Percentiles rank a stretch among this genome's conserved stretches.
These are phyloP conservation scores for Numida meleagris DNA, from an alignment of 2,113 vertebrate species.

Conservation along the genomic window DNA sequence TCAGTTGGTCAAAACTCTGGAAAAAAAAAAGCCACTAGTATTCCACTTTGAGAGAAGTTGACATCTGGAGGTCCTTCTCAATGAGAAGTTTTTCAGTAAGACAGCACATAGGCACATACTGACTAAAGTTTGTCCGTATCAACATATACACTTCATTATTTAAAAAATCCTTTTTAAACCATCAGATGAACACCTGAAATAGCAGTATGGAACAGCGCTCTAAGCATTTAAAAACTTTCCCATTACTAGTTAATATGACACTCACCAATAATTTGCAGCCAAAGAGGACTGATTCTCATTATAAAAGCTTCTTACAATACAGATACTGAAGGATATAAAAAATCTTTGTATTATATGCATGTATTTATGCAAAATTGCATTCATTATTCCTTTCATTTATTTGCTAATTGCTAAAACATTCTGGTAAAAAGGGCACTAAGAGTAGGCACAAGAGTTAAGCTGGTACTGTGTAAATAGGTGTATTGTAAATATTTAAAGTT, in stretches of 20 bases:
- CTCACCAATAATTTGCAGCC: not conserved
- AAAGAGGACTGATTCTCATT: not conserved
- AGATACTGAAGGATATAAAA: not conserved
- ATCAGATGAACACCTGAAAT: not conserved
- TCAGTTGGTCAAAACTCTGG: not conserved
- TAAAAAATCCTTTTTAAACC: not conserved
- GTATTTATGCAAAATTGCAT: not conserved
- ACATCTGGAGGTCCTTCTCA: not conserved
- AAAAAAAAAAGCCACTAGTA: not conserved
- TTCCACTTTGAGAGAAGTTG: not conserved
- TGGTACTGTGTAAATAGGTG: conserved; percentile 51
- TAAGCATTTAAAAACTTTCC: not conserved
- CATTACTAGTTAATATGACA: not conserved
- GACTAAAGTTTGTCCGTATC: not conserved
- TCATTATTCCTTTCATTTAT: conserved; percentile 26
- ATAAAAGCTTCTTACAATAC: not conserved
- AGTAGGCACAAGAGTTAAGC: not conserved
- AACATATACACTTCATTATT: not conserved
- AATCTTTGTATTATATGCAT: not conserved
- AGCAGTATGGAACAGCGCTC: not conserved
- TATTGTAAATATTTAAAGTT: conserved; percentile 74
- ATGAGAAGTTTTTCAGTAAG: not conserved
- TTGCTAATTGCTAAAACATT: conserved; percentile 46
- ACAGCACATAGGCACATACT: not conserved
- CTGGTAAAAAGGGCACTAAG: conserved; percentile 14